Evolutionary conservation across 2,888 invertebrate genomes (phyloP).

Genomic region (Cheilosia soror): DNA sequence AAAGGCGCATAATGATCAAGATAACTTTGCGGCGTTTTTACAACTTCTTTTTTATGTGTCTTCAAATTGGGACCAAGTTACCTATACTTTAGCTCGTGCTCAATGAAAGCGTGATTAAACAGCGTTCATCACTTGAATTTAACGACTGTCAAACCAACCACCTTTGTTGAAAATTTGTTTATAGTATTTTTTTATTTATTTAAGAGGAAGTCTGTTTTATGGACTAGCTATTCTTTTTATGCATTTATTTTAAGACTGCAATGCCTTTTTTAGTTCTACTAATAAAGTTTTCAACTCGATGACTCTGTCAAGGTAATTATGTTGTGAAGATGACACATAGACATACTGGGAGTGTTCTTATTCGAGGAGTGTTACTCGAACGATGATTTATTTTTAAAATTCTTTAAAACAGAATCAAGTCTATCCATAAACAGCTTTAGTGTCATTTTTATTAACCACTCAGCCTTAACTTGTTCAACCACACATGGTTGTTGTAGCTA

Average conservation of each 20-base stretch:
- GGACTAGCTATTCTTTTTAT: not conserved
- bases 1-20: not conserved
- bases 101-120: slow-evolving; percentile 16
- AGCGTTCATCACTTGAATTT: slow-evolving; percentile 18
- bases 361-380: not conserved
- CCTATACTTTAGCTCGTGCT: slow-evolving; percentile 10
- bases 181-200: slow-evolving; percentile 13
- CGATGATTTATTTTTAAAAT: not conserved
- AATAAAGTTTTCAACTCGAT: not conserved
- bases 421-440: slow-evolving; percentile 51
- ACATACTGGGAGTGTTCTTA: not conserved
- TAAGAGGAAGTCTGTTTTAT: not conserved
- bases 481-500: not conserved
- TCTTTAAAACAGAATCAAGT: slow-evolving; percentile 22
- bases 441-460: slow-evolving; percentile 32
- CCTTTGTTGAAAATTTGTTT: slow-evolving; percentile 23
- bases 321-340: not conserved
- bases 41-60: slow-evolving; percentile 23
- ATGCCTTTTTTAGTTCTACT: not conserved
- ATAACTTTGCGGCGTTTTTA: slow-evolving; percentile 22
- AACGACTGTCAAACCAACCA: slow-evolving; percentile 10
- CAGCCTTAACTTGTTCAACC: slow-evolving; percentile 40
- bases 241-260: not conserved
- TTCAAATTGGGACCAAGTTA: slow-evolving; percentile 22
- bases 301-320: not conserved